A percentile compares a stretch with the other conserved stretches of the same genome.
Conservation (phyloP, 1,140 invertebrate genomes). For the Chrysomallon squamiferum region DNA sequence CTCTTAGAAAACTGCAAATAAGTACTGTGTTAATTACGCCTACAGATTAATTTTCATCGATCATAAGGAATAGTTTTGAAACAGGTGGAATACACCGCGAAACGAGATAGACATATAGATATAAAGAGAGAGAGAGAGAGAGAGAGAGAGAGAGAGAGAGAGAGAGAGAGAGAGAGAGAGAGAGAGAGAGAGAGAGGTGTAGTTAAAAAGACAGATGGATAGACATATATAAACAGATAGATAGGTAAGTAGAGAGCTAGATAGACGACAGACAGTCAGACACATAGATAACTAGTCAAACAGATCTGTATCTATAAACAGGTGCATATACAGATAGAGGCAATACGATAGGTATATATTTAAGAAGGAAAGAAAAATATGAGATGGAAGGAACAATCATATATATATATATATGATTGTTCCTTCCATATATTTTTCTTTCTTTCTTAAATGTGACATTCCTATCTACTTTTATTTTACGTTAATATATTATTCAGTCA, state of each 20-base stretch:
- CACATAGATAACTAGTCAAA: neutral
- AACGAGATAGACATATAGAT: neutral
- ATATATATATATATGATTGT: no score
- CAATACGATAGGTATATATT: neutral
- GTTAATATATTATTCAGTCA: no score
- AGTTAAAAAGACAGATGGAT: neutral
- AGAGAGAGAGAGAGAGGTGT: constrained; percentile 6
- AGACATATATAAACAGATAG: neutral
- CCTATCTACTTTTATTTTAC: no score
- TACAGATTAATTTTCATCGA: no score
- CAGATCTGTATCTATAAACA: neutral
- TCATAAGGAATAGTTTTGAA: no score
- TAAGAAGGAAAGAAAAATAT: no score
- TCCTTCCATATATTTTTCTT: no score
- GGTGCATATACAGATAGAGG: neutral
- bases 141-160: constrained; percentile 9
- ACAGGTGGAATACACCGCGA: neutral
- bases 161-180: constrained; percentile 12
- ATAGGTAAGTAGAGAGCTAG: neutral
- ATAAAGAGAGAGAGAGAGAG: neutral
- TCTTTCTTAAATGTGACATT: no score
- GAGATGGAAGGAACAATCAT: no score
- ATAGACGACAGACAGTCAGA: neutral
- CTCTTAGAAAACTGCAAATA: no score
- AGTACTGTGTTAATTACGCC: no score